Conservation (phyloP, 2,113 vertebrate species). For the Pomatostomus ruficeps region DNA sequence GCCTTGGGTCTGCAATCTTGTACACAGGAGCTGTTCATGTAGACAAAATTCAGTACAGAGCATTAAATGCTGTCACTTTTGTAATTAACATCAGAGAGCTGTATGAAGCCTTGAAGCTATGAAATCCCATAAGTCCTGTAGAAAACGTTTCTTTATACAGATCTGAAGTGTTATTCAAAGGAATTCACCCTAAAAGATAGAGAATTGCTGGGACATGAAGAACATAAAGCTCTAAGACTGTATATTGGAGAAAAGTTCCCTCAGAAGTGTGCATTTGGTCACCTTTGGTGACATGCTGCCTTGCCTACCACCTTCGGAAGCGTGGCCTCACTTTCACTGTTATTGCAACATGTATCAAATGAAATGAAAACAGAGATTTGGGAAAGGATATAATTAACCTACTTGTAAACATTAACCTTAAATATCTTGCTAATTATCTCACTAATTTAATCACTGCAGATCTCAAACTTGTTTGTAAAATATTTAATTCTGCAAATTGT, state of each 20-base stretch:
- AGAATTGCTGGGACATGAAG: not conserved
- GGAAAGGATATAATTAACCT: constrained; percentile 47
- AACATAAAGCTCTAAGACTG: not conserved
- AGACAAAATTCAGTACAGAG: not conserved
- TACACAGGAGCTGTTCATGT: not conserved
- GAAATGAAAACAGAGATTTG: constrained; percentile 47
- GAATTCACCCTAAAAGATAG: not conserved
- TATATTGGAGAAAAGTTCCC: not conserved
- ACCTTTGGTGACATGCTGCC: not conserved
- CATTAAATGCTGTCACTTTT: not conserved
- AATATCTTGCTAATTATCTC: constrained; percentile 47
- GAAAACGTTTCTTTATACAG: not conserved
- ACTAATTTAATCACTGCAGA: constrained; percentile 47
- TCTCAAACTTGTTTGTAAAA: constrained; percentile 45
- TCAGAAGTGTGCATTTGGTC: not conserved
- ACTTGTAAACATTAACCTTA: constrained; percentile 57
- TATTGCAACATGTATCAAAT: not conserved
- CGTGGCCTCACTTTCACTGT: not conserved
- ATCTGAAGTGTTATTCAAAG: not conserved
- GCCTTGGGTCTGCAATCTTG: not conserved
- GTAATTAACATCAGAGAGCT: constrained; percentile 1
- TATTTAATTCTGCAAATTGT: constrained; percentile 11
- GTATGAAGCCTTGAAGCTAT: not conserved
- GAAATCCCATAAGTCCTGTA: not conserved
- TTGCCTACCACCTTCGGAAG: not conserved